Conservation (phyloP, 1,140 invertebrate species). For the Melipona quadrifasciata region DNA sequence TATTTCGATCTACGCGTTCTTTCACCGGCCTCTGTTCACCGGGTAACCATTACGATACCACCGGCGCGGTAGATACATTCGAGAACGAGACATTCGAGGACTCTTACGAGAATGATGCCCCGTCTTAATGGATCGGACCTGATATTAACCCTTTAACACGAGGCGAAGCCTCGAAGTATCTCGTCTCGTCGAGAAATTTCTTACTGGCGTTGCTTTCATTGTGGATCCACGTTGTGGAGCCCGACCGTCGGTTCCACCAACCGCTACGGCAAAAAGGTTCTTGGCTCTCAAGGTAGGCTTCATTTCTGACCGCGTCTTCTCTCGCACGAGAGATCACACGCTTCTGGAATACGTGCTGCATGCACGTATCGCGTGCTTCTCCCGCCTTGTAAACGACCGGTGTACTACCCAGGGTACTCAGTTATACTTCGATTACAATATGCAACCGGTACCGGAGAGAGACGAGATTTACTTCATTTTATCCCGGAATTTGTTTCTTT, state of each 20-base stretch:
- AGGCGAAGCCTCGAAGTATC: neutral
- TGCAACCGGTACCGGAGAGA: constrained; percentile 47
- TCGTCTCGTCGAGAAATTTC: constrained; percentile 8
- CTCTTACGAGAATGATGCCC: neutral
- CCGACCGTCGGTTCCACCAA: too few species aligned
- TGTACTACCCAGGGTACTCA: neutral
- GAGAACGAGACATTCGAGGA: neutral
- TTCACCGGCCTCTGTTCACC: neutral
- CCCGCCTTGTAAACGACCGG: neutral
- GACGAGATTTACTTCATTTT: neutral
- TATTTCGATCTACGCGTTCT: neutral
- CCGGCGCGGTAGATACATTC: neutral
- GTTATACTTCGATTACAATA: constrained; percentile 50
- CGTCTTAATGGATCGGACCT: neutral
- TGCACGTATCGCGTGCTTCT: neutral
- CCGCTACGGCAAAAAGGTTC: constrained; percentile 40
- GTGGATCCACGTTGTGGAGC: neutral
- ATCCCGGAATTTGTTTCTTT: neutral
- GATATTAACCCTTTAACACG: constrained; percentile 12
- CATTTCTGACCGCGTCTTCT: constrained; percentile 62
- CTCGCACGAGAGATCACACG: constrained; percentile 47
- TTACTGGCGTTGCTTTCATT: neutral
- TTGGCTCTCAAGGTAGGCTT: constrained; percentile 68
- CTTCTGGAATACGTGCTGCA: constrained; percentile 35
- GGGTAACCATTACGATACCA: neutral